Evolutionary conservation across 2,888 invertebrate species (phyloP).

Genomic region (Chelonus formosanus): DNA sequence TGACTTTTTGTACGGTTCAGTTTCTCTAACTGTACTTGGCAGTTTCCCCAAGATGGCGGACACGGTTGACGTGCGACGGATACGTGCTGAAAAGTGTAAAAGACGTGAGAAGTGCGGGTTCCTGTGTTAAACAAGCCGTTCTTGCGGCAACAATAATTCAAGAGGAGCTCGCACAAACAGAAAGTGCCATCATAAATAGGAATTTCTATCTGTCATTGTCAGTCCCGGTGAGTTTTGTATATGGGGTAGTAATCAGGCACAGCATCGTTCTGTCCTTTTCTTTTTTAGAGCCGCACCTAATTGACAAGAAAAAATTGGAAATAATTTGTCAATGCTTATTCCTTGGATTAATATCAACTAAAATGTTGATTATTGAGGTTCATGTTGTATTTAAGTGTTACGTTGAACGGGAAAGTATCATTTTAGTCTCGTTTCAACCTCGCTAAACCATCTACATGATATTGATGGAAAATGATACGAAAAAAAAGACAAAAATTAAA

Average conservation of each 20-base stretch:
- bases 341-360: no score
- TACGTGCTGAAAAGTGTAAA: slow-evolving; percentile 58
- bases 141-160: slow-evolving; percentile 41
- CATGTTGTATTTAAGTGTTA: no score
- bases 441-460: no score
- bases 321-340: neutral
- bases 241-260: slow-evolving; percentile 22
- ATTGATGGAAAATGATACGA: neutral
- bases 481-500: neutral
- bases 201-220: slow-evolving; percentile 18
- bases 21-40: slow-evolving; percentile 53
- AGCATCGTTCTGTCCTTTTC: slow-evolving; percentile 11
- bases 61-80: slow-evolving; percentile 61
- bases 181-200: slow-evolving; percentile 22
- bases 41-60: slow-evolving; percentile 64
- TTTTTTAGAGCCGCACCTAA: slow-evolving; percentile 18
- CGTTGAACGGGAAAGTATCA: no score
- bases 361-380: no score
- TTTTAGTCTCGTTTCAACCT: no score
- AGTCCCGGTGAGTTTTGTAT: slow-evolving; percentile 29
- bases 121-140: slow-evolving; percentile 54
- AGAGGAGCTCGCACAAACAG: slow-evolving; percentile 39
- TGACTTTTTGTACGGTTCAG: slow-evolving; percentile 48
- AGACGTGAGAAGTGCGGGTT: slow-evolving; percentile 54
- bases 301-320: slow-evolving; percentile 3